phyloP scores from a whole-genome alignment of 2,888 invertebrate genomes.

The Trichopoda pennipes region DNA sequence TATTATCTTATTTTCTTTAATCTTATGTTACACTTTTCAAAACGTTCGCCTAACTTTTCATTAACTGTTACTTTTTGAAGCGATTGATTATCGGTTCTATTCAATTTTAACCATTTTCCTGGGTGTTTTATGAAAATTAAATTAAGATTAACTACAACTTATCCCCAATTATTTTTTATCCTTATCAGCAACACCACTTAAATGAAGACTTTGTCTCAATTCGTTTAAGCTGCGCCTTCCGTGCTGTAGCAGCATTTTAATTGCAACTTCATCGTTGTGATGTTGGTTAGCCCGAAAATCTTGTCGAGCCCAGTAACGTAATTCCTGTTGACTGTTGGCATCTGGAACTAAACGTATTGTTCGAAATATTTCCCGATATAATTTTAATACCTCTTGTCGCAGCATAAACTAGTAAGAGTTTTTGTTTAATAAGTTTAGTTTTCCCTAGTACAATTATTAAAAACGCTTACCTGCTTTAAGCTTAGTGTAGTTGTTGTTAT shows the following conservation, averaged over 20 bases:
- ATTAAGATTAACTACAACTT: not conserved
- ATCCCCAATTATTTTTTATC: conserved; percentile 22
- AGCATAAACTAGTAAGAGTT: conserved; percentile 86
- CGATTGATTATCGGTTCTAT: no score
- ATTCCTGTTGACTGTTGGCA: conserved; percentile 84
- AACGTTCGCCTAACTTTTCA: no score
- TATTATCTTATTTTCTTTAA: no score
- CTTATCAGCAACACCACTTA: conserved; percentile 80
- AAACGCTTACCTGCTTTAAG: conserved; percentile 83
- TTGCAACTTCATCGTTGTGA: conserved; percentile 87
- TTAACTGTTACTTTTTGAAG: no score
- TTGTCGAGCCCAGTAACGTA: conserved; percentile 87
- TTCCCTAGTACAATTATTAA: not conserved
- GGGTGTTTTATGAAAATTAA: not conserved
- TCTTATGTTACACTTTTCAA: no score
- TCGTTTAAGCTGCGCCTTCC: conserved; percentile 87
- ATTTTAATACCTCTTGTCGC: conserved; percentile 88
- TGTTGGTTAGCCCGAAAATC: conserved; percentile 88
- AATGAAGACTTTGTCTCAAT: conserved; percentile 84
- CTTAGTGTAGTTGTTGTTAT: conserved; percentile 82
- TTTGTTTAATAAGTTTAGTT: not conserved
- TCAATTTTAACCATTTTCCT: no score
- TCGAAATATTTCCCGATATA: conserved; percentile 88
- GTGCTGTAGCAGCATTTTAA: conserved; percentile 87
- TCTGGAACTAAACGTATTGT: conserved; percentile 86